These are phyloP conservation scores for Actinostola sp. DNA, from an alignment of 92 coral and sea anemone genomes.

Conservation along the genomic window DNA sequence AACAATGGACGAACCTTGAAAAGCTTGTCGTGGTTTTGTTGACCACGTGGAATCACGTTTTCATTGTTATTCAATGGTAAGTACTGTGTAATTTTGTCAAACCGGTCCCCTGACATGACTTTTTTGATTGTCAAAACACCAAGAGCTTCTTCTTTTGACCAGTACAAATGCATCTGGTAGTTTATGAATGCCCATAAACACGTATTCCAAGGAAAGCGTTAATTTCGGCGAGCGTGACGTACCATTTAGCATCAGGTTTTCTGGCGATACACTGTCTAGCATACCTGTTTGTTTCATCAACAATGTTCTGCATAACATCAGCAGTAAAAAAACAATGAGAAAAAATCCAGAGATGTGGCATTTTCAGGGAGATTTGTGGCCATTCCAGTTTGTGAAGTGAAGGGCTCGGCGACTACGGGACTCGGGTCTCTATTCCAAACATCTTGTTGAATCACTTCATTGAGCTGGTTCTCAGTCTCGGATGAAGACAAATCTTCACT, in stretches of 20 bases:
- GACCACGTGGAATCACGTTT: slow-evolving; percentile 22
- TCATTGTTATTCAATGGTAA: slow-evolving; percentile 43
- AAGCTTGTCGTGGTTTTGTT: slow-evolving; percentile 46
- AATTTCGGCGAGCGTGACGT: slow-evolving; percentile 3
- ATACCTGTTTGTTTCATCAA: slow-evolving; percentile 48
- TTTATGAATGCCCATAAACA: too few species aligned
- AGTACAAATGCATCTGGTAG: slow-evolving; percentile 31
- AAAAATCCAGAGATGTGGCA: neutral
- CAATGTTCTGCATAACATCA: slow-evolving; percentile 35
- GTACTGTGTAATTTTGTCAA: slow-evolving; percentile 37
- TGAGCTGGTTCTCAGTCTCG: too few species aligned
- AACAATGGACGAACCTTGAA: slow-evolving; percentile 53
- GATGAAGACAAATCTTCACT: too few species aligned
- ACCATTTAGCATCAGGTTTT: slow-evolving; percentile 47
- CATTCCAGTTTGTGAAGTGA: too few species aligned
- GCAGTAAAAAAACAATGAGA: slow-evolving; percentile 31
- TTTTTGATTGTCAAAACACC: slow-evolving; percentile 30
- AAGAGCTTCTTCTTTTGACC: slow-evolving; percentile 29
- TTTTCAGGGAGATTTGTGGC: too few species aligned
- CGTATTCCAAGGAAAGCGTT: too few species aligned
- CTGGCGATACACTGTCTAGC: slow-evolving; percentile 33
- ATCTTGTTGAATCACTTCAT: too few species aligned
- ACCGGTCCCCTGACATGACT: slow-evolving; percentile 46
- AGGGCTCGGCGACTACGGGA: too few species aligned
- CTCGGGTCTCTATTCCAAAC: too few species aligned